Evolutionary conservation across 1,140 invertebrate species (phyloP).

Genomic region (Ganaspis sp.): DNA sequence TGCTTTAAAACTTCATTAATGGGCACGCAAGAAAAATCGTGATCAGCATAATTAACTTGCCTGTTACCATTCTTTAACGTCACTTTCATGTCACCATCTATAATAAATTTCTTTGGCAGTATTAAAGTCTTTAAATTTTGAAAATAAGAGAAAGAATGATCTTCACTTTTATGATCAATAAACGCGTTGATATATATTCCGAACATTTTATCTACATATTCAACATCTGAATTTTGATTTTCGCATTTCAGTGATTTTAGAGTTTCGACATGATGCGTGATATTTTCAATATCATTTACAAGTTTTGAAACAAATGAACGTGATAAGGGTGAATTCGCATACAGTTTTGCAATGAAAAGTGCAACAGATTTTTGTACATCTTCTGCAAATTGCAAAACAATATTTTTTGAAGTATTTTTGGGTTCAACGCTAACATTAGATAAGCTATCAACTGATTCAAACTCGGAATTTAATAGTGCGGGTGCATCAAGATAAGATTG

Average conservation of each 20-base stretch:
- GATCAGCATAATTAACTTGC: not conserved
- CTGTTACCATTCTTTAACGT: not conserved
- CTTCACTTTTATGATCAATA: conserved; percentile 7
- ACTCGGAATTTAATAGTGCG: too few species aligned
- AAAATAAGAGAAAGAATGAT: not conserved
- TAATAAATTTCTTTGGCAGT: not conserved
- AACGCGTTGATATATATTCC: conserved; percentile 17
- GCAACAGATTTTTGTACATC: not conserved
- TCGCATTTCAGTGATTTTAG: not conserved
- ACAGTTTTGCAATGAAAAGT: conserved; percentile 1
- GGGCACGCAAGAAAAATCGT: not conserved
- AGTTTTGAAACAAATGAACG: not conserved
- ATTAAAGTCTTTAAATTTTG: not conserved
- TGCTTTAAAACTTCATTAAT: not conserved
- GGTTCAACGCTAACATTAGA: too few species aligned
- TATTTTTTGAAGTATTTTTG: too few species aligned
- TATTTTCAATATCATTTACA: conserved; percentile 13
- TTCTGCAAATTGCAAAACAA: not conserved
- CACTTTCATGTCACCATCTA: not conserved
- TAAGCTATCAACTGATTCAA: too few species aligned
- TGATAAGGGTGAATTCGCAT: not conserved
- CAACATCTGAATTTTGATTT: not conserved
- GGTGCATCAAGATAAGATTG: too few species aligned
- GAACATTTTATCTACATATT: not conserved
- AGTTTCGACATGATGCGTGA: not conserved